Base-by-base conservation (phyloP, 2,113 vertebrate genomes). In the Ameiurus melas region DNA sequence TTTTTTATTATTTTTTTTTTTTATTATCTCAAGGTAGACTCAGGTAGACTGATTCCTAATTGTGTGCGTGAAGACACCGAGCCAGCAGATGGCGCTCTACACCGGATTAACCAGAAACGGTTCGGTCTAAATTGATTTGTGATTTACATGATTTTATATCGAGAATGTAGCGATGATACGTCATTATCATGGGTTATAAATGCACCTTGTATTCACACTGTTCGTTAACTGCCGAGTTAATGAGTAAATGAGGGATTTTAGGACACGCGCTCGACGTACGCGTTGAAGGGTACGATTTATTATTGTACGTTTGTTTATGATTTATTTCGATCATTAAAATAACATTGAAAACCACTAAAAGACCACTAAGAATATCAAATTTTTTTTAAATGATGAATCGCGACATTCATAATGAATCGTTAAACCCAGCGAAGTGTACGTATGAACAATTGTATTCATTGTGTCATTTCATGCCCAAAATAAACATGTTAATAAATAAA, bases 31-130 rank as follows among this genome's bases (percentile, higher is more conserved):
- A 13, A 78, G 6, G n/a, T n/a, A n/a, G n/a, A n/a, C n/a, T n/a
- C 47, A 81, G n/a, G n/a, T 58, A 12, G 47, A 19, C 20, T 43
- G 27, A 55, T 19, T 55, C 13, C 17, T 30, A 51, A 51, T 51
- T 10, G 47, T 51, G 47, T 51, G 43, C 6, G 8, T 51, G 10
- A 10, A 51, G 47, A 51, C 47, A 55, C 51, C 9, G 6, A 17
- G 14, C 80, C 80, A 62, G 80, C 30, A 83, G 80, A 10, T 83
- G 80, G 80, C 57, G 80, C 55, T 39, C 16, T 60, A 83, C 0
- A 60, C 30, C 55, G 4, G n/a, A 57, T 33, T 58, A 81, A 13
- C n/a, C n/a, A 4, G 20, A 81, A n/a, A 53, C 19, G 2, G 6
- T 57, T 33, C 13, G 3, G 53, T 57, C 1, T 80, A 19, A 36